phyloP scores from a whole-genome alignment of 2,888 invertebrate species.

The Laothoe populi region DNA sequence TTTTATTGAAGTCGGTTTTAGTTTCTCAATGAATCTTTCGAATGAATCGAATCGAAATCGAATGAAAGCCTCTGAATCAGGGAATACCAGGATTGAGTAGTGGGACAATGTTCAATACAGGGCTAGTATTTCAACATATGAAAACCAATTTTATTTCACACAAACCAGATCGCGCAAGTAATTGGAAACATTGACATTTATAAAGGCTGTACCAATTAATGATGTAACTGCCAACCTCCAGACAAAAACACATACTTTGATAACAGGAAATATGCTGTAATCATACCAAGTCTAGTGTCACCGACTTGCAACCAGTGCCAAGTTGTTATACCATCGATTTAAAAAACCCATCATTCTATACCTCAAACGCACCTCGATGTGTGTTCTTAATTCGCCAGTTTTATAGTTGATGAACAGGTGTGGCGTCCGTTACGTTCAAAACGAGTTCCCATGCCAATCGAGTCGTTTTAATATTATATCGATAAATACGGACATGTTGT shows the following conservation, averaged over 20 bases:
- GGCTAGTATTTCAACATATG: neutral
- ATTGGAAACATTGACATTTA: constrained; percentile 1
- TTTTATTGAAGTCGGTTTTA: no score
- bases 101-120: no score
- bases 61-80: no score
- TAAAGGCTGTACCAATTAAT: constrained; percentile 7
- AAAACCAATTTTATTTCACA: neutral
- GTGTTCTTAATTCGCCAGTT: constrained; percentile 38
- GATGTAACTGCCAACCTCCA: constrained; percentile 17
- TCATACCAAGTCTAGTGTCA: constrained; percentile 47
- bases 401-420: constrained; percentile 58
- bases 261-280: constrained; percentile 46
- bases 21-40: no score
- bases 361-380: neutral
- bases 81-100: no score
- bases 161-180: neutral
- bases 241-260: constrained; percentile 27
- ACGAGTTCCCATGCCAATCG: constrained; percentile 44
- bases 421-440: constrained; percentile 54
- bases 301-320: constrained; percentile 37
- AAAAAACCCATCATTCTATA: neutral
- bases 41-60: no score
- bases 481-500: constrained; percentile 38
- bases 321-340: constrained; percentile 16
- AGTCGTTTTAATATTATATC: constrained; percentile 48